Evolutionary conservation across 92 coral and sea anemone species (phyloP), one percentile per base, ranked within the genome.

Genomic region (Siderastrea siderea): DNA sequence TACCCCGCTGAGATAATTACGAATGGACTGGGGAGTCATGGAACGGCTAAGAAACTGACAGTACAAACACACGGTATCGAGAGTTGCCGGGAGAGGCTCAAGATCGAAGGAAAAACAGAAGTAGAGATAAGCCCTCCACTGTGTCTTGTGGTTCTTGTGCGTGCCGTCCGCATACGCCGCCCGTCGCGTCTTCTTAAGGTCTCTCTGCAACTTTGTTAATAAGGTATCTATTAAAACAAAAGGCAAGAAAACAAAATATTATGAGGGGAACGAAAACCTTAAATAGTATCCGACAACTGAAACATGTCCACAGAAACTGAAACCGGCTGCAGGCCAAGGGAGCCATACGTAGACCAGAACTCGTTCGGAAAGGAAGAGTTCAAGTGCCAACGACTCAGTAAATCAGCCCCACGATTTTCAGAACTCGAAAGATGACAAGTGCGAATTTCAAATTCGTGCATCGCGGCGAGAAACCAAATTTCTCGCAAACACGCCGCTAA

Each of bases 301-400:
- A 68, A 68, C 38, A 26, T 26, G 38, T 26, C 38, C 38, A 26
- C 38, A 26, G 38, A 26, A 26, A 26, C 38, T 26, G 38, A 26
- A 26, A 26, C 38, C 38, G 38, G 38, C 38, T 26, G 38, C 38
- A 26, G 38, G 0, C 38, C 38, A 26, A 26, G 38, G 38, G 38
- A 26, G 38, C 38, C 38, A 26, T 0, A 26, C 38, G 38, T 26
- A 26, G 38, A 26, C 38, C 38, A 26, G 43, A 74, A 74, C 63
- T 74, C 78, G 12, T 74, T 26, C 78, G 14, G 9, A 14, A 12
- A 74, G 8, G 59, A 16, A 50, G 78, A 17, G 13, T 26, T 5
- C 59, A 55, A 48, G 15, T 74, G 78, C 78, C 78, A 74, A 38
- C 78, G 78, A 6, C 78, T 74, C 11, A 74, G 78, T 74, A 74